These are phyloP conservation scores for Cheilosia impressa DNA, from an alignment of 2,888 invertebrate genomes.

Conservation along the genomic window DNA sequence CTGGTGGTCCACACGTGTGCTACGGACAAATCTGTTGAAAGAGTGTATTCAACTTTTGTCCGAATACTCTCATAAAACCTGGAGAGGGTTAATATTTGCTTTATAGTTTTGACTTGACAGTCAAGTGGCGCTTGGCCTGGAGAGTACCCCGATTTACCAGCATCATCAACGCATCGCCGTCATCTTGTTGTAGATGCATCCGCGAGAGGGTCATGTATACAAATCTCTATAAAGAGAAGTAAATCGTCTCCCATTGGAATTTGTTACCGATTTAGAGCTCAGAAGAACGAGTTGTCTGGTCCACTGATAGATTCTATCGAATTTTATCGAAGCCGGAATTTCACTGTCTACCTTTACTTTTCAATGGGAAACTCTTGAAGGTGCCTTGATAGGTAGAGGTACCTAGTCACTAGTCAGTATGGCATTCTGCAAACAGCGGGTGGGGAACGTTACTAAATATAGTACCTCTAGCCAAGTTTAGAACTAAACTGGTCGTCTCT, in stretches of 20 bases:
- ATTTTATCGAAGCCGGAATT: background rate
- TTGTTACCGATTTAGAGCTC: slow-evolving; percentile 2
- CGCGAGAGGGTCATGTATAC: slow-evolving; percentile 20
- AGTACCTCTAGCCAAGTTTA: too few relatives aligned
- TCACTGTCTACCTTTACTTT: background rate
- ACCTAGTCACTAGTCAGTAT: too few relatives aligned
- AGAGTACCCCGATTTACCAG: slow-evolving; percentile 48
- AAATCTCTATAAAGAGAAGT: slow-evolving; percentile 26
- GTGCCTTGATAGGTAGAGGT: too few relatives aligned
- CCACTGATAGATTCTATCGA: too few relatives aligned
- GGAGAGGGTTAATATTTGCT: slow-evolving; percentile 83
- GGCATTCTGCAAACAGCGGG: too few relatives aligned
- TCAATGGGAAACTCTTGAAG: background rate
- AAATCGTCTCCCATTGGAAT: slow-evolving; percentile 31
- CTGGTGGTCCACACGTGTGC: slow-evolving; percentile 58
- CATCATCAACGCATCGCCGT: slow-evolving; percentile 23
- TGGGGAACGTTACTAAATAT: too few relatives aligned
- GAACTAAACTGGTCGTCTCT: too few relatives aligned
- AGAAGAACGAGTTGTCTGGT: too few relatives aligned
- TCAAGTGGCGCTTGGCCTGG: slow-evolving; percentile 82
- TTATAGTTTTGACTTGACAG: slow-evolving; percentile 83
- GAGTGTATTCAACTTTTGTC: slow-evolving; percentile 46
- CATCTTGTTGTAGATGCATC: slow-evolving; percentile 34
- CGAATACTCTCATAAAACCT: slow-evolving; percentile 71
- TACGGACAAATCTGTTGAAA: slow-evolving; percentile 39